Evolutionary conservation across 2,888 invertebrate genomes (phyloP), one percentile per base, ranked within the genome.

Genomic region (Diploptera punctata): DNA sequence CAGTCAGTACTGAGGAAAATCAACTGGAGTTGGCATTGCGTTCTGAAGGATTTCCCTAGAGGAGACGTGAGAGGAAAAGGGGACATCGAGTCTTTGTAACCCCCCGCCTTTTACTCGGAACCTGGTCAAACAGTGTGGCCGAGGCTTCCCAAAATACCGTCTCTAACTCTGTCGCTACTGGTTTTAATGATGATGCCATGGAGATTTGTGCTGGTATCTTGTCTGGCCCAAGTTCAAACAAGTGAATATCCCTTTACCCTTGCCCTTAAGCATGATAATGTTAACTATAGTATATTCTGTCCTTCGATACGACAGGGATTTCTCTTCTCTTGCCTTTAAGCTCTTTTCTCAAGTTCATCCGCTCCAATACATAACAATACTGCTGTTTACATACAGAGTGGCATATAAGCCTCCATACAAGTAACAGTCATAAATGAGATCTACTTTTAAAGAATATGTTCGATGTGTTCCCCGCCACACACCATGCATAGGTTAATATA

Each of bases 1-100:
- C 33, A 33, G 10, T 7, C 33, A 10, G 29, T 57, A 29, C 57
- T 57, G 57, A 57, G 57, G 57, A 57, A 57, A 57, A 57, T 26
- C 57, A 57, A 57, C 26, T 24, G 52, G 9, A 24, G 10, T 24
- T 52, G 24, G 21, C 24, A 52, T 16, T 7, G 24, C 52, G 0
- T 21, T n/a, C n/a, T 21, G 24, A 13, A 10, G 52, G 52, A 52
- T 52, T 24, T 52, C 52, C 52, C 52, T 52, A n/a, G 52, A 18
- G 61, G 10, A 24, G 24, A 33, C 33, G 33, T 33, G 33, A 33
- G n/a, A n/a, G n/a, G 18, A 21, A 13, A 38, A 13, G 16, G 43
- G 43, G 43, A 38, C 9, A 21, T 21, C 16, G 16, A 54, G 21
- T 54, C 24, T 54, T 24, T 24, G 21, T 54, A 24, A 16, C 54